Evolutionary conservation across 2,888 invertebrate species (phyloP), one percentile per base, ranked within the genome.

Genomic region (Portevinia maculata): DNA sequence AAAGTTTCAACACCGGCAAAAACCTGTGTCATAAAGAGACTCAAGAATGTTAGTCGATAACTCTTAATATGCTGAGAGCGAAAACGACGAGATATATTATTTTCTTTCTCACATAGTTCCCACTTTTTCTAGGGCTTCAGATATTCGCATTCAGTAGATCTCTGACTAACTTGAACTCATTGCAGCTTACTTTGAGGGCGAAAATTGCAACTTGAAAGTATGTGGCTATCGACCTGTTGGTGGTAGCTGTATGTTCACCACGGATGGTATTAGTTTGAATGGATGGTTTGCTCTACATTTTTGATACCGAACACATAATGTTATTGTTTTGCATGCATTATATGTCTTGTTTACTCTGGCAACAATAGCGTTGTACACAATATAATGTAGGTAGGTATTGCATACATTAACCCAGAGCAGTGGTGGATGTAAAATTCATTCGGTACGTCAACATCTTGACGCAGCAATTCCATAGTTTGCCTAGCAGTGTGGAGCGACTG

Each of bases 11-110:
- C 65, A 53, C 41, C 30, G 30, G 15, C 9, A 30, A 28, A 50
- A 62, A 65, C 39, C 30, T 11, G 9, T 52, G 48, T 24, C 39
- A 32, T 1, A 41, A n/a, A 55, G 9, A 15, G 32, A 39, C 50
- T 24, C 15, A 8, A 67, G 46, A 44, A 24, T 39, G 44, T 39
- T 32, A 41, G 46, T 55, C 28, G 5, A 48, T 48, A 57, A 48
- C 24, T 55, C 46, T 34, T 53, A 28, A 24, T 15, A 69, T 52
- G 60, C 69, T 69, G 60, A 69, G 70, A 62, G 70, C 53, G 24
- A 70, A 70, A 37, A 62, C 28, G 39, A 21, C 52, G 55, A 69
- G 69, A 69, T 53, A 76, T 48, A 24, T 3, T 2, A 24, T 24
- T 24, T 3, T 24, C 39, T 30, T 55, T 30, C 60, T 21, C 46